Evolutionary conservation across 2,113 vertebrate genomes (phyloP), one percentile per base, ranked within the genome.

Genomic region (Lota lota): DNA sequence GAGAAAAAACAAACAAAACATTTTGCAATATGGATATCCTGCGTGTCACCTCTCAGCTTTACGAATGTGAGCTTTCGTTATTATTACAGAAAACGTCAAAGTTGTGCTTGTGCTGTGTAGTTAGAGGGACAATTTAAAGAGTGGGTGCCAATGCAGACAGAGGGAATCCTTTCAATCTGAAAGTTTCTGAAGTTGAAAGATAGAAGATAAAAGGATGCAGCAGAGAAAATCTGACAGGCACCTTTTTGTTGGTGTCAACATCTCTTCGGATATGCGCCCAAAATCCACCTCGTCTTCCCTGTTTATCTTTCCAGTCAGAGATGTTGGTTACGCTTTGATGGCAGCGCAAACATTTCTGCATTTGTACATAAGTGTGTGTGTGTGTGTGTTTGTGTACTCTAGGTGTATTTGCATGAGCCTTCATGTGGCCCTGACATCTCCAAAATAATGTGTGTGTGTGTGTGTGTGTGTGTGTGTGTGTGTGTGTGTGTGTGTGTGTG

Each of bases 291-390:
- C 22, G 59, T 70, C 36, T 78, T 19, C 28, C 67, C 67, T 69
- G 62, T 80, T 86, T 86, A 88, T 87, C 85, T 83, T 59, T 6
- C 64, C 69, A 51, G 53, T 72, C 73, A 67, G 78, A 73, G 79
- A 80, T 54, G 83, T 67, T 69, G 74, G 71, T 79, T 79, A 74
- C 64, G 61, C 66, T 76, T 83, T 79, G 82, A 87, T 76, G 80
- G 80, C 40, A 21, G 22, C 47, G 65, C 64, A 72, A 74, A 71
- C 64, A 33, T 68, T 63, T 78, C 61, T 62, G 10, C 40, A 61
- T 68, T 61, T 57, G 50, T 64, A 75, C 33, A 22, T 64, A 36
- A 33, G 61, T 62, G 22, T 16, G 28, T 20, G 19, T 64, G 63
- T 64, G 24, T 64, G 4, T 40, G n/a, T 6, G 19, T 21, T 18